phyloP scores from a whole-genome alignment of 2,113 vertebrate genomes.

The Machaerirhynchus nigripectus region DNA sequence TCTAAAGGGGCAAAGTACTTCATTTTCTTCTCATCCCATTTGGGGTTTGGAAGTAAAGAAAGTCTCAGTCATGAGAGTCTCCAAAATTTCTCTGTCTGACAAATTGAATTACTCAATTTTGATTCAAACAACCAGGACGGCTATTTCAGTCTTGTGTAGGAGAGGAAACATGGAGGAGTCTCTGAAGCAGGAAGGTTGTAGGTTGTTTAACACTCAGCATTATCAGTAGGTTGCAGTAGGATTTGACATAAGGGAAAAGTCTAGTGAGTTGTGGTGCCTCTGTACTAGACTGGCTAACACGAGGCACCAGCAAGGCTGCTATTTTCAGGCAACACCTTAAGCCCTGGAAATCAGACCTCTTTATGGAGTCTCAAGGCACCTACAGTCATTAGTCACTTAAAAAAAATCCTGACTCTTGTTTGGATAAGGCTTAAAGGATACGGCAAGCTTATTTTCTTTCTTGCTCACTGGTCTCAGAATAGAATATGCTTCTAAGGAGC shows the following conservation, averaged over 20 bases:
- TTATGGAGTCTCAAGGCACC: slow-evolving; percentile 35
- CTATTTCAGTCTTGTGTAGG: not conserved
- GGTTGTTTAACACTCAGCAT: not conserved
- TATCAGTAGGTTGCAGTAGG: not conserved
- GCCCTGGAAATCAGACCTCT: slow-evolving; percentile 19
- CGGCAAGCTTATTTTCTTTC: slow-evolving; percentile 22
- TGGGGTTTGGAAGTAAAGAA: not conserved
- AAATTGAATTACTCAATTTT: not conserved
- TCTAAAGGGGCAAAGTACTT: slow-evolving; percentile 38
- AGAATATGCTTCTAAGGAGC: not conserved
- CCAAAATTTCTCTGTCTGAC: not conserved
- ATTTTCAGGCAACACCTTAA: slow-evolving; percentile 34
- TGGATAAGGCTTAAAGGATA: slow-evolving; percentile 42
- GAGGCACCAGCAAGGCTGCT: not conserved
- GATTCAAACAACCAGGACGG: not conserved
- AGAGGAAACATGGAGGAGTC: not conserved
- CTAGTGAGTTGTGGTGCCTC: not conserved
- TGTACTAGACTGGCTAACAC: not conserved
- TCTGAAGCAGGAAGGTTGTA: not conserved
- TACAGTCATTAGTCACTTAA: slow-evolving; percentile 19
- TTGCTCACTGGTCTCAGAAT: not conserved
- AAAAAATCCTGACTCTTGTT: slow-evolving; percentile 37
- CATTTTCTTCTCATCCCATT: not conserved
- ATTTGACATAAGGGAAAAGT: not conserved
- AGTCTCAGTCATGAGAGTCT: not conserved